These are phyloP conservation scores for Notocelia uddmanniana DNA, from an alignment of 2,888 invertebrate genomes.

Conservation along the genomic window DNA sequence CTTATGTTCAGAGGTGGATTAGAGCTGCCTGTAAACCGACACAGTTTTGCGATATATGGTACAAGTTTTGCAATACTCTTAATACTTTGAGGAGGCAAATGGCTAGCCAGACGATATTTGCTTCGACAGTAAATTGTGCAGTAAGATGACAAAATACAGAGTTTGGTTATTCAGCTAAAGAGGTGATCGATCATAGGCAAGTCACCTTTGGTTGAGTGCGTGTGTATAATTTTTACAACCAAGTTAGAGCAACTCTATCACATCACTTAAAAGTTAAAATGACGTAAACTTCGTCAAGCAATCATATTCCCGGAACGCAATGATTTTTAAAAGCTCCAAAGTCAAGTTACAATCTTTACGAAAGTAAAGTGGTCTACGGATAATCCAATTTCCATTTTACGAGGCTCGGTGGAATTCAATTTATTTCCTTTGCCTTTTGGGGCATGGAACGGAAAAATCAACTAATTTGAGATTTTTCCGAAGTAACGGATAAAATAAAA, in stretches of 20 bases:
- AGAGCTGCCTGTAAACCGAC: background rate
- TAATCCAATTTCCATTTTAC: slow-evolving; percentile 45
- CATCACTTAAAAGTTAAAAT: background rate
- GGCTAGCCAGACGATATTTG: background rate
- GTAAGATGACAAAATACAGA: background rate
- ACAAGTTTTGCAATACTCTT: background rate
- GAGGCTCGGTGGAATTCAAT: slow-evolving; percentile 44
- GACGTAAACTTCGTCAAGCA: slow-evolving; percentile 1
- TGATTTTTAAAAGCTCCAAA: slow-evolving; percentile 16
- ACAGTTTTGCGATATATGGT: background rate
- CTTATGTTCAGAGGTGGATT: background rate
- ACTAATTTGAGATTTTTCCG: slow-evolving; percentile 30
- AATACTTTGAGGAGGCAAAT: background rate
- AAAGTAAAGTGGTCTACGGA: slow-evolving; percentile 37
- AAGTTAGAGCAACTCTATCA: background rate
- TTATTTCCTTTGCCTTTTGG: slow-evolving; percentile 44
- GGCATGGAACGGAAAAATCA: slow-evolving; percentile 41
- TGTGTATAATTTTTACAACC: background rate
- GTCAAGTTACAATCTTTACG: slow-evolving; percentile 34
- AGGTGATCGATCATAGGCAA: background rate
- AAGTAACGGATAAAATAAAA: slow-evolving; percentile 27
- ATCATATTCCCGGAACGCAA: slow-evolving; percentile 23
- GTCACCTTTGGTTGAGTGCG: background rate
- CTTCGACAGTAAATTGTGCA: background rate
- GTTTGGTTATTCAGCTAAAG: background rate